phyloP scores from a whole-genome alignment of 2,113 vertebrate species.

The Seriola rivoliana region DNA sequence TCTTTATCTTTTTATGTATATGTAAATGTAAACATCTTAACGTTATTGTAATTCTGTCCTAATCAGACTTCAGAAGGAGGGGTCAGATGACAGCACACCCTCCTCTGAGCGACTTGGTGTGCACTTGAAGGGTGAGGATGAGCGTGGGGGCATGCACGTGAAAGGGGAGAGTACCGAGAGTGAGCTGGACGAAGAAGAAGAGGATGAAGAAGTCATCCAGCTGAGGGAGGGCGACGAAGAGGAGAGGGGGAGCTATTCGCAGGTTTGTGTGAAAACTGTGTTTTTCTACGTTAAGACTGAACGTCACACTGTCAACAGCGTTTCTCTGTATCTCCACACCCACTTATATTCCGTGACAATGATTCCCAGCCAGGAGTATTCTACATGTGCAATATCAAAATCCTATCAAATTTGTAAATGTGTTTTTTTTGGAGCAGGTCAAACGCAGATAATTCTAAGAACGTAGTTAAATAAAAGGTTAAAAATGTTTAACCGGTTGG shows the following conservation, averaged over 20 bases:
- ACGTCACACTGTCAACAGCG: not conserved
- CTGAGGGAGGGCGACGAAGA: conserved; percentile 75
- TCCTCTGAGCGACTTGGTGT: conserved; percentile 42
- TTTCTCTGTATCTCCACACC: too few species aligned
- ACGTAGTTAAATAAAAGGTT: too few species aligned
- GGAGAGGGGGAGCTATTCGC: conserved; percentile 61
- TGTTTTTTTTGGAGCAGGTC: too few species aligned
- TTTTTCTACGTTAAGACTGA: not conserved
- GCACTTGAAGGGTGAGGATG: conserved; percentile 66
- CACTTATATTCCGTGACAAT: too few species aligned
- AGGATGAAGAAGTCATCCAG: conserved; percentile 75
- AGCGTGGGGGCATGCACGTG: conserved; percentile 54
- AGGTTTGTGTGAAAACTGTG: conserved; percentile 59
- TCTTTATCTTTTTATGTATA: not conserved
- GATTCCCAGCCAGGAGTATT: too few species aligned
- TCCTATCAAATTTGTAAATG: too few species aligned
- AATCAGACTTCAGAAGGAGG: conserved; percentile 75
- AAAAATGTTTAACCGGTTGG: too few species aligned
- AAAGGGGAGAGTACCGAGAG: conserved; percentile 79
- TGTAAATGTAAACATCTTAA: not conserved
- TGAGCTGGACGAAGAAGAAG: conserved; percentile 80
- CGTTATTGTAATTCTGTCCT: not conserved
- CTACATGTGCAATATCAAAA: too few species aligned
- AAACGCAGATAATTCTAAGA: too few species aligned
- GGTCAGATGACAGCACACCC: conserved; percentile 64